Conservation (phyloP, 2,113 vertebrate species). For the Daubentonia madagascariensis region DNA sequence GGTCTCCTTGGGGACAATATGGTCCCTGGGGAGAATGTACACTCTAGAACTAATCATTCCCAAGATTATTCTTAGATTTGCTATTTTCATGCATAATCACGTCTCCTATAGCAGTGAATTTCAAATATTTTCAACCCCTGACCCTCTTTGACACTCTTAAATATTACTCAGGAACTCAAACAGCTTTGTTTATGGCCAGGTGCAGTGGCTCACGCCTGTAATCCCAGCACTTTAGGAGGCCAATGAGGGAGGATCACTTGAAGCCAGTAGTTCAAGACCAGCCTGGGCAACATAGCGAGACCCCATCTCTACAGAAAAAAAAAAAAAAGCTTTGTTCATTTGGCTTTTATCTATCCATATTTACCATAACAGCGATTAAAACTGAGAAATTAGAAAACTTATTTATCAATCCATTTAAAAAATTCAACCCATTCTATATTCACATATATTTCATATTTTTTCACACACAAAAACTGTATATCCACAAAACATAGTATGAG, state of each 20-base stretch:
- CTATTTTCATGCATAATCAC: neutral
- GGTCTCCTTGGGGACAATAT: too few relatives aligned
- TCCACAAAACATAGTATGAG: neutral
- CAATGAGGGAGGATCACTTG: too few relatives aligned
- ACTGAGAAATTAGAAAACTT: neutral
- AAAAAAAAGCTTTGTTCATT: neutral
- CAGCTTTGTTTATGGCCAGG: rapidly evolving
- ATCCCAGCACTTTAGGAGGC: too few relatives aligned
- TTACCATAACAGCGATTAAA: rapidly evolving
- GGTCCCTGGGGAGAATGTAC: neutral
- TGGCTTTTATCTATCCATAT: neutral
- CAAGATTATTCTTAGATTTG: neutral
- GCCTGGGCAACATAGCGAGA: too few relatives aligned
- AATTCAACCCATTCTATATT: rapidly evolving
- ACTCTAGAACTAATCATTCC: neutral
- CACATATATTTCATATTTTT: neutral
- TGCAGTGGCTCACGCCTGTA: too few relatives aligned
- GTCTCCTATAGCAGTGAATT: rapidly evolving
- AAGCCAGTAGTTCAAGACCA: too few relatives aligned
- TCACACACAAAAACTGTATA: neutral
- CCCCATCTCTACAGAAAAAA: too few relatives aligned
- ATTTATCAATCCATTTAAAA: neutral
- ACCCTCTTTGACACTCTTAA: neutral
- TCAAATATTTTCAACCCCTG: neutral
- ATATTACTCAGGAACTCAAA: neutral